These are phyloP conservation scores for Rhadinocentrus ornatus DNA, from an alignment of 2,797 vertebrate species.

Conservation along the genomic window DNA sequence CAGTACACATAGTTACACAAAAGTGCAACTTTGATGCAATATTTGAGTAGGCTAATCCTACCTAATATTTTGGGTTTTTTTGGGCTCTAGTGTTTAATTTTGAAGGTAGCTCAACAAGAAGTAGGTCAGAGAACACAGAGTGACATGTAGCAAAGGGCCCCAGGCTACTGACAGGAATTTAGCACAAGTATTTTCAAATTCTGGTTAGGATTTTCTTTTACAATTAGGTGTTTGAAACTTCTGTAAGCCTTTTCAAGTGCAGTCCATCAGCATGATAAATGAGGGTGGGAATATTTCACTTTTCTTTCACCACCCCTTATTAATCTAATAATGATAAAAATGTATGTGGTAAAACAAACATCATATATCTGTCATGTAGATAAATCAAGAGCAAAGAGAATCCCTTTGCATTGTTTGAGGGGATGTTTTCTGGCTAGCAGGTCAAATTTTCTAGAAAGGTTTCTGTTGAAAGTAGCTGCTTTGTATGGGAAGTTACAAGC, in stretches of 20 bases:
- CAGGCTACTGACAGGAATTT: background rate
- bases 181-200: background rate
- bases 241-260: background rate
- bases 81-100: too few relatives aligned
- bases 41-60: too few relatives aligned
- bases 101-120: too few relatives aligned
- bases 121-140: too few relatives aligned
- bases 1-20: too few relatives aligned
- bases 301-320: background rate
- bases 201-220: background rate
- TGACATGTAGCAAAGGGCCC: too few relatives aligned
- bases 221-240: background rate
- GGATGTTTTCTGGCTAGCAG: background rate
- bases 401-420: background rate
- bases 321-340: too few relatives aligned
- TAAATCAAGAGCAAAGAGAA: slow-evolving; percentile 4
- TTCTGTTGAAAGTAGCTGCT: background rate
- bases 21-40: too few relatives aligned
- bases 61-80: too few relatives aligned
- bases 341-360: too few relatives aligned
- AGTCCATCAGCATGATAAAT: background rate
- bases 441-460: slow-evolving; percentile 1
- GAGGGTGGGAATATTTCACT: background rate
- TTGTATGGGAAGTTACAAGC: slow-evolving; percentile 6
- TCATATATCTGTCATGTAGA: background rate